phyloP scores from a whole-genome alignment of 2,797 vertebrate species.

The Lophotriccus pileatus region DNA sequence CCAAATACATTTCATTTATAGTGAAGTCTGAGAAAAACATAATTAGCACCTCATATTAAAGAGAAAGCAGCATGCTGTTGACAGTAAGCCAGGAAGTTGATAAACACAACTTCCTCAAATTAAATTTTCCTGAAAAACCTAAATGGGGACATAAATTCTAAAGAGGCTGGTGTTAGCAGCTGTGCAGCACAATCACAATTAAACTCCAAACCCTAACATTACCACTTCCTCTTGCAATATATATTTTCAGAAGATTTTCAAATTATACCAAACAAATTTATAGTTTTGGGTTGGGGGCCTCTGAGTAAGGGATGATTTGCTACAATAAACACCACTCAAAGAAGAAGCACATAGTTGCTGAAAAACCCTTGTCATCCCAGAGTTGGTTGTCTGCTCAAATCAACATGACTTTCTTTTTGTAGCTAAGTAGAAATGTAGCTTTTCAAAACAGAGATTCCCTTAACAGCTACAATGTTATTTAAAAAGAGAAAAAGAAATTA shows the following conservation, averaged over 20 bases:
- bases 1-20: conserved; percentile 46
- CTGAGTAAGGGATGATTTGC: neutral
- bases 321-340: neutral
- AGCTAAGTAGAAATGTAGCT: neutral
- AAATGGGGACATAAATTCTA: conserved; percentile 27
- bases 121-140: conserved; percentile 45
- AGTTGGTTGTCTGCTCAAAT: neutral
- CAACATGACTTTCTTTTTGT: neutral
- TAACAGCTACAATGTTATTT: neutral
- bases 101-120: conserved; percentile 65
- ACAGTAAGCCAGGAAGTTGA: conserved; percentile 55
- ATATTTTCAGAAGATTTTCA: conserved; percentile 18
- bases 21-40: conserved; percentile 41
- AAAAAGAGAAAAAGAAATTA: neutral
- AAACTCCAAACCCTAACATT: neutral
- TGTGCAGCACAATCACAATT: neutral
- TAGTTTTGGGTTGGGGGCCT: neutral
- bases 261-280: neutral
- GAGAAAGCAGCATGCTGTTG: conserved; percentile 17
- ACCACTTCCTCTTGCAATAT: neutral
- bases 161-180: conserved; percentile 24
- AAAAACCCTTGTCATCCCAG: neutral
- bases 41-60: conserved; percentile 62
- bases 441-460: neutral
- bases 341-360: neutral